Conservation (phyloP, 2,888 invertebrate genomes). For the Kryphioiulus occultus region DNA sequence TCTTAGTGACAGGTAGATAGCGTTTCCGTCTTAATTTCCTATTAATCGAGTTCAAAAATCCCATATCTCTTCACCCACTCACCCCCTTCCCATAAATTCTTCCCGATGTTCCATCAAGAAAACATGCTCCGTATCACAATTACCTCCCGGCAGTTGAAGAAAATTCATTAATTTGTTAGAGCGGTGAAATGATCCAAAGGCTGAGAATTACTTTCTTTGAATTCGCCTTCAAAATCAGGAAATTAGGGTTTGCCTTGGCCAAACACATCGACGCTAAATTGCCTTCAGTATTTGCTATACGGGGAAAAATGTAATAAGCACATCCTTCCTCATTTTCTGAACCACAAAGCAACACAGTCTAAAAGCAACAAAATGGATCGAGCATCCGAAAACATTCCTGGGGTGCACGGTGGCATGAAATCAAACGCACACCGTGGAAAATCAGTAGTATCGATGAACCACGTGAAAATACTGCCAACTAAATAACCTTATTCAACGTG, state of each 20-base stretch:
- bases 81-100: background rate
- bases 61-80: background rate
- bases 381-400: background rate
- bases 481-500: background rate
- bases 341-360: background rate
- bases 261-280: background rate
- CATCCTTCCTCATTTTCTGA: background rate
- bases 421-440: background rate
- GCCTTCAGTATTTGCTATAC: background rate
- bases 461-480: background rate
- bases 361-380: background rate
- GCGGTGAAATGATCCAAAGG: background rate
- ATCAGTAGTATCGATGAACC: background rate
- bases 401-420: background rate
- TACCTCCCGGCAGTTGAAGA: background rate
- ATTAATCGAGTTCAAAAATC: background rate
- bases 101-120: background rate
- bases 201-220: background rate
- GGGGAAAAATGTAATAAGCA: background rate
- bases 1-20: background rate
- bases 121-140: background rate
- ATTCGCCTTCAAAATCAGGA: background rate
- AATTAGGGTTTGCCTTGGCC: background rate
- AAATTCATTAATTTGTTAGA: background rate
- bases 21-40: background rate